Base-by-base conservation (phyloP, 1,140 invertebrate species). In the Rhagoletis zephyria region DNA sequence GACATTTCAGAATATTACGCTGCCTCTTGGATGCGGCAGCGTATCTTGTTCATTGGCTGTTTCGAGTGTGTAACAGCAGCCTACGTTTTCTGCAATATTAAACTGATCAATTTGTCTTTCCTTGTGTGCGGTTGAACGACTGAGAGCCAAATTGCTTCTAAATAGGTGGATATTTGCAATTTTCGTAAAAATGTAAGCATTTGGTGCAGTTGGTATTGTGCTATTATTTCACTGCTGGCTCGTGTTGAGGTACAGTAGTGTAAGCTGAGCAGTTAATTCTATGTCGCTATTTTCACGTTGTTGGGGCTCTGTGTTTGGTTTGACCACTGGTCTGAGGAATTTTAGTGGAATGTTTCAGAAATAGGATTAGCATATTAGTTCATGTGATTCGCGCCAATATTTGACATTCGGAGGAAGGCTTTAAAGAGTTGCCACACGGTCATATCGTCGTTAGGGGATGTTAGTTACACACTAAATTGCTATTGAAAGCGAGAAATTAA, bases 341-440 rank as follows among this genome's bases (percentile, higher is more conserved):
- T 30, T 30, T 30, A 30, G 30, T 30, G 30, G 42, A 40, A 67
- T 67, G 9, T 77, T 16, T 77, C 16, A 3, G 45, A 5, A 16
- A 77, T 51, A 1, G 65, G 19, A 14, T 12, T 12, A n/a, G 14
- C 48, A 56, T 59, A 56, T 14, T 16, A 45, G 67, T 48, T 48
- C 14, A 45, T 67, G 12, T 14, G 14, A 81, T 81, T 81, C 74
- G 74, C 74, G 74, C 74, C 74, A 81, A 56, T 56, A 81, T 81
- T 81, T 81, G 45, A 81, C 74, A 81, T n/a, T 56, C 48, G 6
- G 45, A 4, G 48, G 74, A 19, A 56, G n/a, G 74, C 48, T 51
- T 81, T 51, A 56, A 81, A 56, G 74, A 56, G 74, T 81, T 81
- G 74, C 74, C 74, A 81, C 74, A 81, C 74, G 74, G 48, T 16